phyloP scores from a whole-genome alignment of 1,140 invertebrate genomes.

The Drosophila kikkawai region DNA sequence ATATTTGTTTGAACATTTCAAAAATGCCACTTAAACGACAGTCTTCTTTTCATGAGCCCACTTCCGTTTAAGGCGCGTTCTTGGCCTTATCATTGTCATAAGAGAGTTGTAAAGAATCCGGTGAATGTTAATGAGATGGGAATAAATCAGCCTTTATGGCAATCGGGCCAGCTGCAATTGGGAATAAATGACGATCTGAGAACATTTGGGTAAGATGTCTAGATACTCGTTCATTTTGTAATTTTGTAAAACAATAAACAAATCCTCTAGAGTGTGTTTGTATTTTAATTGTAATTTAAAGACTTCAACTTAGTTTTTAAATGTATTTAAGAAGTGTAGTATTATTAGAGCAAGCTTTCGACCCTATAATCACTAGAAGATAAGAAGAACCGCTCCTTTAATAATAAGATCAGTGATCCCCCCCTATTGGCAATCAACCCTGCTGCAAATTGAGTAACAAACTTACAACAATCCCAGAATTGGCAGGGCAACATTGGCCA shows the following conservation, averaged over 20 bases:
- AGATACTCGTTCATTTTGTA: no score
- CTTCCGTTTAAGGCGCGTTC: slow-evolving; percentile 71
- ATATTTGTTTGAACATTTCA: slow-evolving; percentile 61
- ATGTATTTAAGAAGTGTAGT: neutral
- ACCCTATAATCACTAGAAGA: slow-evolving; percentile 47
- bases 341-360: slow-evolving; percentile 29
- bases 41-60: slow-evolving; percentile 43
- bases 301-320: neutral
- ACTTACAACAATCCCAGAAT: slow-evolving; percentile 62
- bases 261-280: neutral
- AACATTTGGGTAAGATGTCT: slow-evolving; percentile 3
- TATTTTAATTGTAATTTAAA: neutral
- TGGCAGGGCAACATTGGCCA: slow-evolving; percentile 17
- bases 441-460: slow-evolving; percentile 77
- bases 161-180: slow-evolving; percentile 49
- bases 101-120: slow-evolving; percentile 74
- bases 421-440: slow-evolving; percentile 17
- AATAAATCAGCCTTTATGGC: slow-evolving; percentile 48
- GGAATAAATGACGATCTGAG: slow-evolving; percentile 37
- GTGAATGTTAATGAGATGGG: slow-evolving; percentile 28
- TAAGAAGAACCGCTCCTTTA: slow-evolving; percentile 28
- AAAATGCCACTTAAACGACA: slow-evolving; percentile 66
- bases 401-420: slow-evolving; percentile 7
- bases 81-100: slow-evolving; percentile 63
- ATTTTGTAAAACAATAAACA: neutral